phyloP scores from a whole-genome alignment of 2,113 vertebrate species.

The Hemiprocne comata region DNA sequence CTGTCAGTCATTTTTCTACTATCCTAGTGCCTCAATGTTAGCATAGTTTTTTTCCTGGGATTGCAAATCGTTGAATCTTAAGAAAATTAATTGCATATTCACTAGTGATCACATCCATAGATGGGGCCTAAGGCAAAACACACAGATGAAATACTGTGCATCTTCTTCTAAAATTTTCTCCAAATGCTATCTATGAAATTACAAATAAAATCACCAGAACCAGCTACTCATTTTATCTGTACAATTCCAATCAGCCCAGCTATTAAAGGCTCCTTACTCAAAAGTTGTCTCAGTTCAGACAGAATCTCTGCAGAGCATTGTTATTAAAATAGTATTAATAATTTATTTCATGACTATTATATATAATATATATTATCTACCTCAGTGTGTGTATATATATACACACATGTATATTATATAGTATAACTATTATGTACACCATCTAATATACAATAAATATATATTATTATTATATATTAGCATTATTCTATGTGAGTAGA shows the following conservation, averaged over 20 bases:
- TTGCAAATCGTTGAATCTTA: constrained; percentile 40
- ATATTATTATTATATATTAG: no score
- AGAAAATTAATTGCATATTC: constrained; percentile 47
- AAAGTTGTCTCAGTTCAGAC: constrained; percentile 7
- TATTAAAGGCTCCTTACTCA: background rate
- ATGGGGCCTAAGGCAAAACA: constrained; percentile 43
- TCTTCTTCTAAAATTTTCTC: constrained; percentile 50
- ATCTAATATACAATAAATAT: background rate
- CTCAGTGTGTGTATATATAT: no score
- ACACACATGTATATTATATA: background rate
- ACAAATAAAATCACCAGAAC: constrained; percentile 40
- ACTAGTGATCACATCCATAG: constrained; percentile 45
- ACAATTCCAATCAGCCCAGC: background rate
- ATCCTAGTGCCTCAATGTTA: background rate
- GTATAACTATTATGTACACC: background rate
- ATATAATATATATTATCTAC: background rate
- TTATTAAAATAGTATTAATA: background rate
- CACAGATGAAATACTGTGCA: constrained; percentile 20
- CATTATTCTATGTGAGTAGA: background rate
- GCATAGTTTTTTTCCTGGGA: background rate
- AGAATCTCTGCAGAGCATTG: constrained; percentile 3
- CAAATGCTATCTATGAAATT: constrained; percentile 29
- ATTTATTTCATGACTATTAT: background rate
- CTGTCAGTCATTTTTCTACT: background rate
- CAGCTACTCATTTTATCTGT: constrained; percentile 36